phyloP scores from a whole-genome alignment of 2,888 invertebrate species.

The Diplazon laetatorius region DNA sequence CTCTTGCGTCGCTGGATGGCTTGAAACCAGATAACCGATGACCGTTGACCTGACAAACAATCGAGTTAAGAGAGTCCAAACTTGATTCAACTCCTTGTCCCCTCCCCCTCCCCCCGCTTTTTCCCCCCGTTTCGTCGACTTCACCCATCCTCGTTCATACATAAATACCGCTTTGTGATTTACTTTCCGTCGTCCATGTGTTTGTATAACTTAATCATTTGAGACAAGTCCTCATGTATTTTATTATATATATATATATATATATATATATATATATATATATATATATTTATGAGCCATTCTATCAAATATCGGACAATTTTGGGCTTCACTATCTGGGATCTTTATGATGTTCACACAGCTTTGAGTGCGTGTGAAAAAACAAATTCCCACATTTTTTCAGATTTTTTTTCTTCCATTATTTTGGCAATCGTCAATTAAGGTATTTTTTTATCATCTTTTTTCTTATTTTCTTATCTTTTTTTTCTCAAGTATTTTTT shows the following conservation, averaged over 20 bases:
- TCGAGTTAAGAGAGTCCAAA: slow-evolving; percentile 71
- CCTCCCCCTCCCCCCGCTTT: background rate
- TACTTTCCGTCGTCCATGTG: slow-evolving; percentile 18
- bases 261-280: no score
- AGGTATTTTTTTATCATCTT: no score
- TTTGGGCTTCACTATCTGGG: no score
- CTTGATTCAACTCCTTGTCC: slow-evolving; percentile 56
- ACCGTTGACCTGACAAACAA: slow-evolving; percentile 74
- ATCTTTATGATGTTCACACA: no score
- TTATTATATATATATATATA: no score
- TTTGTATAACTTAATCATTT: slow-evolving; percentile 10
- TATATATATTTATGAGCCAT: background rate
- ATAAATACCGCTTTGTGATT: slow-evolving; percentile 24
- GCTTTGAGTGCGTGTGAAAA: no score
- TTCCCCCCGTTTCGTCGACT: background rate
- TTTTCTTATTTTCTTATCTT: no score
- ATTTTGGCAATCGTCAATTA: no score
- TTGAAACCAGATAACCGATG: slow-evolving; percentile 63
- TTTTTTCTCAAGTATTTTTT: no score
- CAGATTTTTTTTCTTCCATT: no score
- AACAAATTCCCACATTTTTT: no score
- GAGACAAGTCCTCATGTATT: background rate
- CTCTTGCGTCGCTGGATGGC: slow-evolving; percentile 31
- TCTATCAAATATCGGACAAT: no score
- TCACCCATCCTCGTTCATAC: slow-evolving; percentile 20